These are phyloP conservation scores for Perca fluviatilis DNA, from an alignment of 2,113 vertebrate species.

Conservation along the genomic window DNA sequence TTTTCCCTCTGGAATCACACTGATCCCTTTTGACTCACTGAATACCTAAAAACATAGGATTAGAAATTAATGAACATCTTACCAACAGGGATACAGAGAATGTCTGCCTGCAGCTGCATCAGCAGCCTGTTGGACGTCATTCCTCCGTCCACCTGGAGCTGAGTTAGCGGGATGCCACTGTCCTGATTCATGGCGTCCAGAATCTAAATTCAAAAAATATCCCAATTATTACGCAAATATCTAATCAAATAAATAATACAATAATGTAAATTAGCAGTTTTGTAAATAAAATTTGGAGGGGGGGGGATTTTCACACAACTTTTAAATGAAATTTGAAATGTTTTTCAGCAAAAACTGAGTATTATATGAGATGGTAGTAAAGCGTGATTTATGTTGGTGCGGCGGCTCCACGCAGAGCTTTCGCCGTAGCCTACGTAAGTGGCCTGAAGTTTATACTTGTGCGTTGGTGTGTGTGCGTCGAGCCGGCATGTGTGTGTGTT, in stretches of 20 bases:
- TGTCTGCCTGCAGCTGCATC: conserved; percentile 96
- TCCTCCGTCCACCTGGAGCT: conserved; percentile 94
- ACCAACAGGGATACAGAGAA: conserved; percentile 96
- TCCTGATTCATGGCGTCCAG: conserved; percentile 96
- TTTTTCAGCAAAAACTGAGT: not conserved
- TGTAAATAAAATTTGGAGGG: not conserved
- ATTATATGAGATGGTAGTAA: no score
- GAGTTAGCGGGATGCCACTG: conserved; percentile 91
- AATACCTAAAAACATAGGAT: not conserved
- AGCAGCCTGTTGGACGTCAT: conserved; percentile 95
- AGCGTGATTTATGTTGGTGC: no score
- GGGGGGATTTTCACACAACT: no score
- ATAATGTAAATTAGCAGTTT: not conserved
- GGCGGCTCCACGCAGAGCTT: no score
- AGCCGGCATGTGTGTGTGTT: no score
- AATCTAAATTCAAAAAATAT: conserved; percentile 81
- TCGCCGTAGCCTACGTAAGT: no score
- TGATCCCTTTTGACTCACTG: not conserved
- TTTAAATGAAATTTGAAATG: not conserved
- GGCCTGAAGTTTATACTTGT: no score
- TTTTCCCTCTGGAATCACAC: not conserved
- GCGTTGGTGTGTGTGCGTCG: no score
- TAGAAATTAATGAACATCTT: conserved; percentile 48
- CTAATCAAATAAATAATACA: not conserved
- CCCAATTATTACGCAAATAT: not conserved